These are phyloP conservation scores for Hartigia nigra DNA, from an alignment of 2,888 invertebrate genomes.

Conservation along the genomic window DNA sequence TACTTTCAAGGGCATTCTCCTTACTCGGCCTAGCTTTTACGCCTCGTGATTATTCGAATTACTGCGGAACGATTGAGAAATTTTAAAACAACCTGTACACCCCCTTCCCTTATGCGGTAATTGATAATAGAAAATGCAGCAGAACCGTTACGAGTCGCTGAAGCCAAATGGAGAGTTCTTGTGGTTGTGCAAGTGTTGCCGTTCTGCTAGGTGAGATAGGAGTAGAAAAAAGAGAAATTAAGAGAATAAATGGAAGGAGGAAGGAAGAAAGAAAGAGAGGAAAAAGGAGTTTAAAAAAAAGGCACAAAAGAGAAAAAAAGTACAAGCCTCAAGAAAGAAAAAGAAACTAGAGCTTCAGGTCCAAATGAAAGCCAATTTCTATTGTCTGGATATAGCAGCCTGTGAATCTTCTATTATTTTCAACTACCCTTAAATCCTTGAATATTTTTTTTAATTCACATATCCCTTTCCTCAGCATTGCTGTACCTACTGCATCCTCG, in stretches of 20 bases:
- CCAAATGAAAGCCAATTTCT: constrained; percentile 32
- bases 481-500: constrained; percentile 11
- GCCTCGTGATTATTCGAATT: not conserved
- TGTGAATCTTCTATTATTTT: not conserved
- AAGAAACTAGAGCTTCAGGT: constrained; percentile 15
- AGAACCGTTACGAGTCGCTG: not conserved
- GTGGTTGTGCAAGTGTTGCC: constrained; percentile 7
- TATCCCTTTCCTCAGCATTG: not conserved
- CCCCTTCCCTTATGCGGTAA: constrained; percentile 30
- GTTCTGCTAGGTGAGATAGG: constrained; percentile 7
- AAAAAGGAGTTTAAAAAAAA: not conserved
- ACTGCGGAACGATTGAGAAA: constrained; percentile 15
- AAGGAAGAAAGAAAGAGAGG: constrained; percentile 10
- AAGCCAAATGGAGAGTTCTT: not conserved
- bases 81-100: constrained; percentile 33
- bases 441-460: not conserved
- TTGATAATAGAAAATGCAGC: constrained; percentile 46
- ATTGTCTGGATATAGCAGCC: constrained; percentile 14
- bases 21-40: not conserved
- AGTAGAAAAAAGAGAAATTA: constrained; percentile 13
- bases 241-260: constrained; percentile 21
- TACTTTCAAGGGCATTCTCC: not conserved
- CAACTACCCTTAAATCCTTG: not conserved
- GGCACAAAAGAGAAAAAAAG: constrained; percentile 11
- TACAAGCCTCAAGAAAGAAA: constrained; percentile 11